Evolutionary conservation across 2,888 invertebrate species (phyloP), one percentile per base, ranked within the genome.

Genomic region (Sturmia bella): DNA sequence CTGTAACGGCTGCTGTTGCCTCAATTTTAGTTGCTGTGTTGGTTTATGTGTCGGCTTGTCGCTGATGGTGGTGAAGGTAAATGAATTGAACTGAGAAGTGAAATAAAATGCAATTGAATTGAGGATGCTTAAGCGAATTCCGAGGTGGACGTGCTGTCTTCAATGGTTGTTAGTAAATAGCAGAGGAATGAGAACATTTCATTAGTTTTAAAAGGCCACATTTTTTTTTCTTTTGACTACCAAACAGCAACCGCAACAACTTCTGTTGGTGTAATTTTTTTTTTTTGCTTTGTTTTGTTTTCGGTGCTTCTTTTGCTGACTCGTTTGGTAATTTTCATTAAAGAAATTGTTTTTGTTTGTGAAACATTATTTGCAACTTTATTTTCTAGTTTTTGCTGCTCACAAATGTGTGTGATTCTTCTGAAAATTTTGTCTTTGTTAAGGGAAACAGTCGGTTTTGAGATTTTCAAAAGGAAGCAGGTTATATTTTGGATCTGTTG

Each of bases 1-100:
- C 15, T 70, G 66, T n/a, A 19, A 24, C 11, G 32, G 57, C 24
- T 19, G 61, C n/a, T 17, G 66, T 19, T 27, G 37, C 3, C 32
- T 50, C 24, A 15, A 54, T n/a, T 17, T 13, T 9, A 27, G 73
- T 43, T 52, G 80, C 17, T 24, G 57, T 24, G 57, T 48, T 61
- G 50, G 52, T 48, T 48, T 41, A 63, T 56, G 54, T 78, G 70
- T 75, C 74, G 39, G 43, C 41, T 61, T 82, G 82, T 82, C 82
- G 82, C 82, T 82, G 78, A 48, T 79, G 70, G 78, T 82, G 78
- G 70, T 79, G 82, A 82, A 82, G 82, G 78, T 82, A 59, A 73
- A 66, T 64, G 74, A 57, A 74, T 66, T 48, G 39, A 52, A 17
- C 45, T n/a, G n/a, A 68, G 66, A 69, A 63, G 77, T 81, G 81